Evolutionary conservation across 2,888 invertebrate genomes (phyloP).

Genomic region (Lochmaea capreae): DNA sequence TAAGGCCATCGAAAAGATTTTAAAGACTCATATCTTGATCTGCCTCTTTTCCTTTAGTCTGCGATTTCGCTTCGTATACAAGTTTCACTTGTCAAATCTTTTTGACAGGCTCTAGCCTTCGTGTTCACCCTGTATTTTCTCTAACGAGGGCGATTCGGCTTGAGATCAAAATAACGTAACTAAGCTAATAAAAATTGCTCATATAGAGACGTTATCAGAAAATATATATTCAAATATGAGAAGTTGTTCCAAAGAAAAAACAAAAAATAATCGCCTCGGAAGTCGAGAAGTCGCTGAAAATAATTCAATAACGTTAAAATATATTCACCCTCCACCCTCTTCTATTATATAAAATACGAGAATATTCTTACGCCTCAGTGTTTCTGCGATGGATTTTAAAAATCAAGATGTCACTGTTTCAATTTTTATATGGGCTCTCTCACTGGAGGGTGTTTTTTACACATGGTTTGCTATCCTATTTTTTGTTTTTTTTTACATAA

Average conservation of each 20-base stretch:
- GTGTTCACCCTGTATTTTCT: background rate
- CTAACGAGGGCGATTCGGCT: background rate
- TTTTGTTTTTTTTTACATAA: background rate
- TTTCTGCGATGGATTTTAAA: slow-evolving; percentile 4
- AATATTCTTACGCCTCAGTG: background rate
- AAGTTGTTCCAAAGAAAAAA: slow-evolving; percentile 22
- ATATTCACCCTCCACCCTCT: slow-evolving; percentile 27
- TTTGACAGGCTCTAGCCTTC: no score
- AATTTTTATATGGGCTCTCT: slow-evolving; percentile 10
- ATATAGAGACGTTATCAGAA: slow-evolving; percentile 6
- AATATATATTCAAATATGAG: slow-evolving; percentile 17
- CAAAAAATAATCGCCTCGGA: slow-evolving; percentile 16
- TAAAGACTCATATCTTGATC: no score
- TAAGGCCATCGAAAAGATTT: no score
- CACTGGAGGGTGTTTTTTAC: background rate
- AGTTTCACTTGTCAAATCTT: no score
- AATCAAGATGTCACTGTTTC: slow-evolving; percentile 19
- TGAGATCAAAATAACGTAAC: background rate
- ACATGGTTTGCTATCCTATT: background rate
- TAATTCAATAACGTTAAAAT: slow-evolving; percentile 32
- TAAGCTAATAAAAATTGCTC: background rate
- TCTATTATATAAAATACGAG: slow-evolving; percentile 23
- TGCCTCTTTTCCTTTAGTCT: no score
- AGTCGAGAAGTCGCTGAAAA: slow-evolving; percentile 19
- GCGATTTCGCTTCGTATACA: no score